These are phyloP conservation scores for Aricia agestis DNA, from an alignment of 1,140 invertebrate species.

Conservation along the genomic window DNA sequence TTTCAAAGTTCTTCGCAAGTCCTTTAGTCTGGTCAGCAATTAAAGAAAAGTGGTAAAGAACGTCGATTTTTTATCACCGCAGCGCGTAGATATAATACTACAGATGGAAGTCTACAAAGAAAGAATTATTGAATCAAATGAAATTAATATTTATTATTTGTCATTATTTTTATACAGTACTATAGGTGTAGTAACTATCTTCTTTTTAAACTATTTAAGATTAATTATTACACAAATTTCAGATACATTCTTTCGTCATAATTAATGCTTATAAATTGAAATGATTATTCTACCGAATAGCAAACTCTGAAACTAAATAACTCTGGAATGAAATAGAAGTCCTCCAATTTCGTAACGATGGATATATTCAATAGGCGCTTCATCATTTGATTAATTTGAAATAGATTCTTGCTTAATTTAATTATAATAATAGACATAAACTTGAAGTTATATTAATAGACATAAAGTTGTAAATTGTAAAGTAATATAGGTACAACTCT, in stretches of 20 bases:
- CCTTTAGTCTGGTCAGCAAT: not conserved
- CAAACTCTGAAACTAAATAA: not conserved
- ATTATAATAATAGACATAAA: not conserved
- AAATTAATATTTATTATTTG: too few relatives aligned
- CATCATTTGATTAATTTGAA: not conserved
- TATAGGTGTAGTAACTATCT: too few relatives aligned
- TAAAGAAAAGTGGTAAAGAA: not conserved
- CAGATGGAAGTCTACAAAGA: too few relatives aligned
- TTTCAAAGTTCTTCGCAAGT: not conserved
- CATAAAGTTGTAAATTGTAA: not conserved
- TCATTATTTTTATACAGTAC: too few relatives aligned
- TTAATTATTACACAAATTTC: not conserved
- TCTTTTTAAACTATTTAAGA: too few relatives aligned
- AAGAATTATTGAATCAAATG: too few relatives aligned
- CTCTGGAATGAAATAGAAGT: not conserved
- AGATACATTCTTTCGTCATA: not conserved
- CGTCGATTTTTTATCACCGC: not conserved
- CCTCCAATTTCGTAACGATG: not conserved
- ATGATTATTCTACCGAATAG: not conserved
- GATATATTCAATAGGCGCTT: not conserved
- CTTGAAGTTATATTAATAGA: too few relatives aligned
- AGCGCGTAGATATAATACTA: too few relatives aligned
- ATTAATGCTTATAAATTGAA: not conserved
- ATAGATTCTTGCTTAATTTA: not conserved
- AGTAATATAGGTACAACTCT: not conserved